Evolutionary conservation across 2,797 vertebrate species (phyloP).

Genomic region (Pangasius djambal): DNA sequence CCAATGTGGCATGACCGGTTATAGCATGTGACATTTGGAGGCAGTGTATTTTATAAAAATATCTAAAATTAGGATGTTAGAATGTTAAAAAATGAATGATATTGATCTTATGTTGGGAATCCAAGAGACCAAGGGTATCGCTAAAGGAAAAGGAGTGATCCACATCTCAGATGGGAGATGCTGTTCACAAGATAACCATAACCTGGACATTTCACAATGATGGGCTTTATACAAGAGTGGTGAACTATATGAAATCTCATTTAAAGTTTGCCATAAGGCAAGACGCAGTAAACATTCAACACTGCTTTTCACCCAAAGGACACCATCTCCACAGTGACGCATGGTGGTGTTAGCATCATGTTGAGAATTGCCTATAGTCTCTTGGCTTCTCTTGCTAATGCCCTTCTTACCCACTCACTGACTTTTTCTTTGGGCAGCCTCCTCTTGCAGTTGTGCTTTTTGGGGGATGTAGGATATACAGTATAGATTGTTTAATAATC

Average conservation of each 20-base stretch:
- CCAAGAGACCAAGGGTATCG: not conserved
- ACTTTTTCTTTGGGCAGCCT: not conserved
- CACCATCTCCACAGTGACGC: not conserved
- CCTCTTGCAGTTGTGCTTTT: not conserved
- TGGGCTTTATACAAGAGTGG: not conserved
- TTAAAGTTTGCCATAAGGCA: not conserved
- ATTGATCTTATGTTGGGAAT: too few species aligned
- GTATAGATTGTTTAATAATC: too few species aligned
- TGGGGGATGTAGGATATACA: not conserved
- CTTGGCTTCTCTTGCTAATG: not conserved
- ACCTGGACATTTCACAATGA: not conserved
- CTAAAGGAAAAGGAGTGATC: not conserved
- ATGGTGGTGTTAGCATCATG: constrained; percentile 8
- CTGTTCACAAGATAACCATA: not conserved
- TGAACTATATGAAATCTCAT: not conserved
- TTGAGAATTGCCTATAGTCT: not conserved
- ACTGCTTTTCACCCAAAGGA: not conserved
- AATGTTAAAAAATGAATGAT: not conserved
- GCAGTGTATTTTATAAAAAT: not conserved
- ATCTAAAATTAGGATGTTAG: not conserved
- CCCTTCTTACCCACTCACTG: not conserved
- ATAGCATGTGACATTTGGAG: not conserved
- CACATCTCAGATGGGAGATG: not conserved
- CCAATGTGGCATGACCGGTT: not conserved
- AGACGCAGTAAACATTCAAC: not conserved